Evolutionary conservation across 2,888 invertebrate species (phyloP).

Genomic region (Cantharis flavilabris): DNA sequence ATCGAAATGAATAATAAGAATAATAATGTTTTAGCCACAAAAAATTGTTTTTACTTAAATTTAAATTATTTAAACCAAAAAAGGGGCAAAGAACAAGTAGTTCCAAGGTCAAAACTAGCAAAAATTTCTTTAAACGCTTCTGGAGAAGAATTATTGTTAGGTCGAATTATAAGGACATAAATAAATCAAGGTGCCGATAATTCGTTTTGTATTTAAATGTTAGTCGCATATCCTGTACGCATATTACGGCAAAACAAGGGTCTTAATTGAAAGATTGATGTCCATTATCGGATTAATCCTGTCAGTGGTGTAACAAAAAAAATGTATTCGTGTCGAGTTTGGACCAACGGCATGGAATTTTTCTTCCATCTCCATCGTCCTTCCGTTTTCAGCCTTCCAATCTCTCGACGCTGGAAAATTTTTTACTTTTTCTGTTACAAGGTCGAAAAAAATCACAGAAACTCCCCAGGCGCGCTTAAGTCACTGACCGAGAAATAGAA

Average conservation of each 20-base stretch:
- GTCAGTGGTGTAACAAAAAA: not conserved
- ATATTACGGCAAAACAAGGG: constrained; percentile 22
- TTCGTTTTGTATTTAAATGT: constrained; percentile 8
- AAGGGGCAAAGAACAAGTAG: not conserved
- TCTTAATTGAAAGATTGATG: constrained; percentile 26
- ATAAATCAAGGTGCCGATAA: not conserved
- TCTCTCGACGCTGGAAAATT: not conserved
- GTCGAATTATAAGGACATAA: not conserved
- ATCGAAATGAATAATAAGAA: not conserved
- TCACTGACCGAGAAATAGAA: not conserved
- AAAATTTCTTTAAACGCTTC: not conserved
- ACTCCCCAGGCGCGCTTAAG: not conserved
- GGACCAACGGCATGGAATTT: not conserved
- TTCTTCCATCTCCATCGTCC: not conserved
- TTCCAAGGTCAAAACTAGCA: not conserved
- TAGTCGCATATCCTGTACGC: constrained; percentile 20
- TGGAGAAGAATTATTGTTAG: not conserved
- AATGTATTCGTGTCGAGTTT: not conserved
- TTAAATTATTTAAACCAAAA: not conserved
- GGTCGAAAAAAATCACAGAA: not conserved
- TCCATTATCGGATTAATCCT: constrained; percentile 7
- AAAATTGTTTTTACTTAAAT: not conserved
- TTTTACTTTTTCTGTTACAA: not conserved
- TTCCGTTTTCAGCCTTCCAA: not conserved
- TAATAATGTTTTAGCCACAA: not conserved